A percentile compares a stretch with the other conserved stretches of the same genome.
Conservation (phyloP, 1,140 invertebrate genomes). For the Panagrolaimus sp. region DNA sequence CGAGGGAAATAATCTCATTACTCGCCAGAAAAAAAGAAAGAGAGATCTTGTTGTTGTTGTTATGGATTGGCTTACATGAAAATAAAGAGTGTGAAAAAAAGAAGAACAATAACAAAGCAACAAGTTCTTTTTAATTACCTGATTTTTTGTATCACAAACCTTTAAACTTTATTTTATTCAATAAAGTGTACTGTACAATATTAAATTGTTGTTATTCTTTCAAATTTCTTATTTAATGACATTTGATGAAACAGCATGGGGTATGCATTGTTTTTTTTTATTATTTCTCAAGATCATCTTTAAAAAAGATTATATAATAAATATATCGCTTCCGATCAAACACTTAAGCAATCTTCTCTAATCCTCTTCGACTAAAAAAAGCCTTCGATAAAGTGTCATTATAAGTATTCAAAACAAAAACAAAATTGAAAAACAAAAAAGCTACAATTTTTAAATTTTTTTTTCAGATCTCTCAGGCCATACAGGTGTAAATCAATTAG, state of each 20-base stretch:
- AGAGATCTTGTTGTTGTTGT: neutral
- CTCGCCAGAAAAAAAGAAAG: neutral
- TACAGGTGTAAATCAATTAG: constrained; percentile 83
- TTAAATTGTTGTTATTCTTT: constrained; percentile 10
- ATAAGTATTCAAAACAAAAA: too few species aligned
- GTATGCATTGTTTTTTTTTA: constrained; percentile 10
- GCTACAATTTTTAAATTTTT: too few species aligned
- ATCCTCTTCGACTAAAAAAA: too few species aligned
- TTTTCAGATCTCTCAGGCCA: constrained; percentile 36
- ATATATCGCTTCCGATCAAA: too few species aligned
- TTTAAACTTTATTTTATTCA: too few species aligned
- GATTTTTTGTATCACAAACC: too few species aligned
- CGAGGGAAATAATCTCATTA: neutral
- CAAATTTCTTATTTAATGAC: neutral
- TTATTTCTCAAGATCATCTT: neutral
- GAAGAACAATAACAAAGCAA: neutral
- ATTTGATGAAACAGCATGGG: neutral
- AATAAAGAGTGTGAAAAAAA: neutral
- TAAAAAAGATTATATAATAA: constrained; percentile 17
- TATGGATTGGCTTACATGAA: neutral
- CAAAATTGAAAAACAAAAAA: too few species aligned
- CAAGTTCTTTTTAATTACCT: constrained; percentile 6
- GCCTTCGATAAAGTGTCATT: too few species aligned
- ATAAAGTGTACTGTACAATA: too few species aligned
- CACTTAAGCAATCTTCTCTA: too few species aligned